Evolutionary conservation across 2,888 invertebrate species (phyloP), one percentile per base, ranked within the genome.

Genomic region (Epirrhoe tristata): DNA sequence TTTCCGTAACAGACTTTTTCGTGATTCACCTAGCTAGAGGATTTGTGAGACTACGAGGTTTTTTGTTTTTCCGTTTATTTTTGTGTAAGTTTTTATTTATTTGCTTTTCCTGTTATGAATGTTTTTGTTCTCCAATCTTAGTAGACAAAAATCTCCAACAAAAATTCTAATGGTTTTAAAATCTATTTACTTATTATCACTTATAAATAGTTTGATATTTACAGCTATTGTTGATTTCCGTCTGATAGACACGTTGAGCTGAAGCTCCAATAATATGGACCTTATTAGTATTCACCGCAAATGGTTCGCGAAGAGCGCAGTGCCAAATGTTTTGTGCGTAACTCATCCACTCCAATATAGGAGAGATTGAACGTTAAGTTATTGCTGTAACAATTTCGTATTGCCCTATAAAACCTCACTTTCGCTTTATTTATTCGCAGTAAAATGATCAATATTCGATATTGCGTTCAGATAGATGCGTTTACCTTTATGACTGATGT

Each of bases 351-450:
- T 90, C 83, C 86, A 87, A 90, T 91, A 91, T 87, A 84, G 81
- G 81, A 85, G 88, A 89, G 87, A 89, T 90, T 90, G 85, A 85
- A 82, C 81, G 88, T 78, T 86, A 88, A 91, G 87, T 91, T 91
- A 92, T 89, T 80, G 87, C 89, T 81, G 83, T 90, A 91, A 90
- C 91, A 90, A 91, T 90, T 92, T 92, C 86, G 82, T 87, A 92
- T 91, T 87, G 89, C 83, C 88, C 90, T 83, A 91, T 93, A 93
- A 93, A 93, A 91, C 88, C 88, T 86, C 85, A 90, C 90, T 90
- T 90, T 87, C 86, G 79, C 84, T 88, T 89, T 91, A 91, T 92
- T 93, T 93, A 92, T 91, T 86, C 80, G 86, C 88, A 88, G 87
- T 89, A 88, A 91, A 90, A 87, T 89, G 90, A 90, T 91, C 91